Conservation (phyloP, 2,888 invertebrate species). For the Oligia fasciuncula region DNA sequence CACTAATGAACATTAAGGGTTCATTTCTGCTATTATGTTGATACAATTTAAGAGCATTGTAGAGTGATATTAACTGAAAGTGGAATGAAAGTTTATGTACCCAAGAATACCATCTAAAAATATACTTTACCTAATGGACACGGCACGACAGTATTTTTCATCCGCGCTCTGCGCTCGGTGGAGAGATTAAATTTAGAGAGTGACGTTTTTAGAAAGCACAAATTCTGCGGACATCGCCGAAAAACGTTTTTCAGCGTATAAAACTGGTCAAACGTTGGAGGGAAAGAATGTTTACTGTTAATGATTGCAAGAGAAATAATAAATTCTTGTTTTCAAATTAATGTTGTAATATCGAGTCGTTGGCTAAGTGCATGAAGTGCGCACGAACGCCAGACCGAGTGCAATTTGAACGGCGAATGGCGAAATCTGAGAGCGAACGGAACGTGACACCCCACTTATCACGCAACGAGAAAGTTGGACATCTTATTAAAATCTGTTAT, state of each 20-base stretch:
- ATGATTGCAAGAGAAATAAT: slow-evolving; percentile 49
- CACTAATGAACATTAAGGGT: slow-evolving; percentile 34
- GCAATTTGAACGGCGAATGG: slow-evolving; percentile 85
- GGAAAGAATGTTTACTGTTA: background rate
- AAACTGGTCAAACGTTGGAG: slow-evolving; percentile 19
- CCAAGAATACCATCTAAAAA: slow-evolving; percentile 80
- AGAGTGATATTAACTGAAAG: slow-evolving; percentile 55
- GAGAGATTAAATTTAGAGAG: slow-evolving; percentile 85
- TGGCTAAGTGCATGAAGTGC: slow-evolving; percentile 75
- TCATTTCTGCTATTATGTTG: slow-evolving; percentile 30
- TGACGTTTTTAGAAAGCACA: slow-evolving; percentile 82
- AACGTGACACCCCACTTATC: slow-evolving; percentile 88
- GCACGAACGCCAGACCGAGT: slow-evolving; percentile 76
- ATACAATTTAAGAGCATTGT: slow-evolving; percentile 51
- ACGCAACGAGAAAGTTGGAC: slow-evolving; percentile 85
- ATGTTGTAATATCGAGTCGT: slow-evolving; percentile 74
- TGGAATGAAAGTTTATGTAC: slow-evolving; percentile 74
- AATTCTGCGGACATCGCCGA: slow-evolving; percentile 68
- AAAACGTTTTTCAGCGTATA: slow-evolving; percentile 37
- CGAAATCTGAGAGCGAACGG: slow-evolving; percentile 86
- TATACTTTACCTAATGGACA: slow-evolving; percentile 86
- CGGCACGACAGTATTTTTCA: slow-evolving; percentile 84
- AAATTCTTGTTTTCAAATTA: slow-evolving; percentile 57
- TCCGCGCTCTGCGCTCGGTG: slow-evolving; percentile 77
- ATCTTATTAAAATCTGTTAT: slow-evolving; percentile 85